These are phyloP conservation scores for Toxotes jaculatrix DNA, from an alignment of 2,113 vertebrate genomes.

Conservation along the genomic window DNA sequence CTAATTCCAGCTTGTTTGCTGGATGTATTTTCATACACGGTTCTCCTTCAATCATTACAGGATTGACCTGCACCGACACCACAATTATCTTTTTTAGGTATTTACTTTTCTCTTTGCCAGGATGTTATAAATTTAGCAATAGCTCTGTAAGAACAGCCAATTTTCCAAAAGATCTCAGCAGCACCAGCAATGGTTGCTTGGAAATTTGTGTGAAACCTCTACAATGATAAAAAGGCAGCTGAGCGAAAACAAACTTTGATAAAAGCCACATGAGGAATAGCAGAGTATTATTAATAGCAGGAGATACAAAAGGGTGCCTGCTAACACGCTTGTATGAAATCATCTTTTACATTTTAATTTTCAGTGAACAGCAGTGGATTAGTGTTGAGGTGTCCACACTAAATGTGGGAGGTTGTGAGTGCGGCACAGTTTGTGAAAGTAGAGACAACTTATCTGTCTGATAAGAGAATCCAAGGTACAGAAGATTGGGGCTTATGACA, in stretches of 20 bases:
- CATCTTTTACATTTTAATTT: background rate
- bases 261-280: background rate
- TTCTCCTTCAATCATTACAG: background rate
- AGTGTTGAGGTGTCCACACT: background rate
- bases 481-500: slow-evolving; percentile 60
- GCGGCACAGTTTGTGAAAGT: background rate
- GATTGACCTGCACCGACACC: background rate
- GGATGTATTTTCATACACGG: background rate
- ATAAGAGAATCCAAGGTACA: slow-evolving; percentile 52
- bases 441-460: slow-evolving; percentile 12
- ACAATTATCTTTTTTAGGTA: background rate
- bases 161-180: background rate
- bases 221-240: background rate
- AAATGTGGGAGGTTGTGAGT: background rate
- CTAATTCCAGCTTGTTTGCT: background rate
- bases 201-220: background rate
- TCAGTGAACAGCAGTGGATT: background rate
- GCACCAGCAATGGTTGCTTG: background rate
- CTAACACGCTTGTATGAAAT: background rate
- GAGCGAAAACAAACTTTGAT: background rate
- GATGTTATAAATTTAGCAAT: slow-evolving; percentile 9
- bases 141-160: background rate
- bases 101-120: background rate
- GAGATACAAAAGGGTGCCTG: background rate
- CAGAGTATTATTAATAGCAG: background rate